Evolutionary conservation across 1,140 invertebrate genomes (phyloP).

Genomic region (Chrysopa pallens): DNA sequence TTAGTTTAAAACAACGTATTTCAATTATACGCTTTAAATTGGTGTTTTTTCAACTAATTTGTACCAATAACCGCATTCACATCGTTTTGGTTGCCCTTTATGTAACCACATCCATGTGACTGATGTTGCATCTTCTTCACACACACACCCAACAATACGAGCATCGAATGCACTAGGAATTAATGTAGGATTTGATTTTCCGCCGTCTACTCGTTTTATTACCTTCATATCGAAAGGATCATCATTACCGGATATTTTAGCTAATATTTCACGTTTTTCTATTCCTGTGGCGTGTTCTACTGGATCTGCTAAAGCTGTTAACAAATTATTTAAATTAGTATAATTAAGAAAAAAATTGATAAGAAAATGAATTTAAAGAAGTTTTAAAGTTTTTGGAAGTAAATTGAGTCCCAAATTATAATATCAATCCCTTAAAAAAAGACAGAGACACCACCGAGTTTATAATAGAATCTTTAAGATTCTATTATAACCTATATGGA

Average conservation of each 20-base stretch:
- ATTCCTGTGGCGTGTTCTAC: conserved; percentile 84
- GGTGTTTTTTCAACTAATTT: conserved; percentile 61
- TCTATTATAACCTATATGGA: too few species aligned
- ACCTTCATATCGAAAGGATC: conserved; percentile 80
- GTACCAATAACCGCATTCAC: conserved; percentile 94
- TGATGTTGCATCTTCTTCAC: conserved; percentile 76
- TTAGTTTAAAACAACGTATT: too few species aligned
- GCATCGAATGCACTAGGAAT: conserved; percentile 78
- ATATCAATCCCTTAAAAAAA: too few species aligned
- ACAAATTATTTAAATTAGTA: conserved; percentile 4
- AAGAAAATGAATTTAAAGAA: too few species aligned
- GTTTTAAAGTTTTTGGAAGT: too few species aligned
- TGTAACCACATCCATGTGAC: conserved; percentile 92
- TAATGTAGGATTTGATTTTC: conserved; percentile 70
- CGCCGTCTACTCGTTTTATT: conserved; percentile 59
- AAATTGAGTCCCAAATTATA: too few species aligned
- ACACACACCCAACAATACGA: conserved; percentile 88
- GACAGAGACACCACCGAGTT: too few species aligned
- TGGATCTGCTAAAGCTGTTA: conserved; percentile 58
- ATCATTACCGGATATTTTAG: conserved; percentile 68
- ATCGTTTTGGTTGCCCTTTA: conserved; percentile 70
- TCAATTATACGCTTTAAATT: conserved; percentile 26
- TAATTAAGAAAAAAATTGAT: too few species aligned
- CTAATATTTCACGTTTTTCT: conserved; percentile 76
- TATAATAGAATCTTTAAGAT: too few species aligned